phyloP scores from a whole-genome alignment of 2,797 vertebrate species.

The Xerus rutilus region DNA sequence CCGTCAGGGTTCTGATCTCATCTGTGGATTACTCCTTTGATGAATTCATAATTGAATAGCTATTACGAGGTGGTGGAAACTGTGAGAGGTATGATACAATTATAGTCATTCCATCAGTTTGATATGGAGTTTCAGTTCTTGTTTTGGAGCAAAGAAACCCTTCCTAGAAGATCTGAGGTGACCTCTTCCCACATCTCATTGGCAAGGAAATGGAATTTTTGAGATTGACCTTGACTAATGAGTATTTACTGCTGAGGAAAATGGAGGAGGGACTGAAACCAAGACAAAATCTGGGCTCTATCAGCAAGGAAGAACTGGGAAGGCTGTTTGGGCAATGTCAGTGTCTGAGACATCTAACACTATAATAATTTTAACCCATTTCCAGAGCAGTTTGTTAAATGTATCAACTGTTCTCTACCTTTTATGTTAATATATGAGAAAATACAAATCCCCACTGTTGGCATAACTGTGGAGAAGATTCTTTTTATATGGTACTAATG shows the following conservation, averaged over 20 bases:
- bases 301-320: background rate
- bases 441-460: background rate
- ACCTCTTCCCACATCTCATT: background rate
- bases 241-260: constrained; percentile 22
- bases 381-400: background rate
- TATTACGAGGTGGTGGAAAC: too few species aligned
- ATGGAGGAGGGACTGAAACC: background rate
- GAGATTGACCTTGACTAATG: background rate
- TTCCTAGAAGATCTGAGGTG: background rate
- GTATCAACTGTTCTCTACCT: background rate
- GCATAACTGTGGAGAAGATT: background rate
- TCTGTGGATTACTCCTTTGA: too few species aligned
- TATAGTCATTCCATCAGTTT: background rate
- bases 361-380: background rate
- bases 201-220: background rate
- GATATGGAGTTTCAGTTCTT: background rate
- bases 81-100: background rate
- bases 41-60: too few species aligned
- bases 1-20: too few species aligned
- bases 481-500: background rate
- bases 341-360: background rate
- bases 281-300: background rate
- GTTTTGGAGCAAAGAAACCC: background rate
- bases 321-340: background rate
- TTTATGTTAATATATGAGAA: constrained; percentile 33